phyloP scores from a whole-genome alignment of 1,140 invertebrate genomes.

The Danaus melanippus region DNA sequence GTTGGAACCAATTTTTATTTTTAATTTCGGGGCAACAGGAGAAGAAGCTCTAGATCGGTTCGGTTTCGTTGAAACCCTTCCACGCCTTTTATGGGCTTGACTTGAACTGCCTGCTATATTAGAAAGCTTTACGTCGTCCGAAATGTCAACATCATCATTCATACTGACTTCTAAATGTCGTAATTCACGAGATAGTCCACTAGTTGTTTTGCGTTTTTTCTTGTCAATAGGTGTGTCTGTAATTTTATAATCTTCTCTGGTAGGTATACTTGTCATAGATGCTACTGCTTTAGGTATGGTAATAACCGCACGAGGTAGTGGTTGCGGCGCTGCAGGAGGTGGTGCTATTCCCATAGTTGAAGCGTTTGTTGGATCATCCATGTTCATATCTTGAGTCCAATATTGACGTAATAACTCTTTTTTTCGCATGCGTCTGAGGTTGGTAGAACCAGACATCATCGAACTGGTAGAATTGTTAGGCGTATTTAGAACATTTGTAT shows the following conservation, averaged over 20 bases:
- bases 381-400: conserved; percentile 89
- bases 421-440: conserved; percentile 88
- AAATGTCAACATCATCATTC: conserved; percentile 59
- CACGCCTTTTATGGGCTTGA: conserved; percentile 72
- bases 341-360: conserved; percentile 70
- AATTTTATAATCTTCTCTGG: conserved; percentile 85
- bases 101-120: conserved; percentile 34
- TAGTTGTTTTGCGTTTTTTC: conserved; percentile 77
- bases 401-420: conserved; percentile 87
- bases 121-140: conserved; percentile 55
- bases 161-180: conserved; percentile 67
- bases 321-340: conserved; percentile 75
- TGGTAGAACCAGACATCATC: conserved; percentile 76
- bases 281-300: conserved; percentile 90
- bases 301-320: conserved; percentile 80
- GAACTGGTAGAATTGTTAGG: conserved; percentile 39
- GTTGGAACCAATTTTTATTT: conserved; percentile 84
- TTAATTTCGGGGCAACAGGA: conserved; percentile 80
- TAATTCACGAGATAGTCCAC: conserved; percentile 71
- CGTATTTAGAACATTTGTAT: conserved; percentile 51
- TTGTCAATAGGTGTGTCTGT: conserved; percentile 78
- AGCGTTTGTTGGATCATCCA: conserved; percentile 77
- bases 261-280: conserved; percentile 88
- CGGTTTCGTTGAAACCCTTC: conserved; percentile 61
- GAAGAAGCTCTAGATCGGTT: conserved; percentile 39